A percentile compares a stretch with the other conserved stretches of the same genome.
Evolutionary conservation across 1,140 invertebrate species (phyloP).

Genomic region (Lanistes nyassanus): DNA sequence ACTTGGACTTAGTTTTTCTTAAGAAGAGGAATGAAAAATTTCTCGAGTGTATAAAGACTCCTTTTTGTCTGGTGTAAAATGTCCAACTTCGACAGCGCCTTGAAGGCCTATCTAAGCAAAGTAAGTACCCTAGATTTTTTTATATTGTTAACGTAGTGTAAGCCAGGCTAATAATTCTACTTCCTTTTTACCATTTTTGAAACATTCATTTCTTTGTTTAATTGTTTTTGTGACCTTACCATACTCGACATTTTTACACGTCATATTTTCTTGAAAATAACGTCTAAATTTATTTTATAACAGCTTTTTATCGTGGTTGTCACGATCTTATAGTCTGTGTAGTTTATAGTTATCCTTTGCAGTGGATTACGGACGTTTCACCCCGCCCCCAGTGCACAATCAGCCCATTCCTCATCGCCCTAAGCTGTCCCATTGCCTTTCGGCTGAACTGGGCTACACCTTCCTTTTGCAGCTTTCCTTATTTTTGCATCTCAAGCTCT

Average conservation of each 20-base stretch:
- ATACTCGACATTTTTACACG: not conserved
- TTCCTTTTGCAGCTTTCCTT: no score
- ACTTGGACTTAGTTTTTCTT: not conserved
- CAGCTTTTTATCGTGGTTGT: not conserved
- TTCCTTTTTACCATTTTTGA: not conserved
- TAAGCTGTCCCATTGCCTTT: no score
- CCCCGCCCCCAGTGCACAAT: no score
- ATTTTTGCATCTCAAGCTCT: no score
- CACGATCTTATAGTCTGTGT: no score
- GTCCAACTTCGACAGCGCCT: constrained; percentile 30
- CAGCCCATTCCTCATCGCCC: no score
- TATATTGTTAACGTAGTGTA: not conserved
- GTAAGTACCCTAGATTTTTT: constrained; percentile 21
- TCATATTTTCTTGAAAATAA: not conserved
- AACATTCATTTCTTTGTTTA: not conserved
- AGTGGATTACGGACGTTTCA: no score
- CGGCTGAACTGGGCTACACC: no score
- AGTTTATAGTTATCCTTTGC: no score
- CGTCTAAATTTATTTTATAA: no score
- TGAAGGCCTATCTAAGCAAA: constrained; percentile 37
- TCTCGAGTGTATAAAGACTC: no score
- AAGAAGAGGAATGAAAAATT: constrained; percentile 13
- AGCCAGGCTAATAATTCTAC: no score
- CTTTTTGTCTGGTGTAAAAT: constrained; percentile 5
- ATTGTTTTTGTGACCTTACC: not conserved